These are phyloP conservation scores for Pheucticus melanocephalus DNA, from an alignment of 2,113 vertebrate genomes.

Conservation along the genomic window DNA sequence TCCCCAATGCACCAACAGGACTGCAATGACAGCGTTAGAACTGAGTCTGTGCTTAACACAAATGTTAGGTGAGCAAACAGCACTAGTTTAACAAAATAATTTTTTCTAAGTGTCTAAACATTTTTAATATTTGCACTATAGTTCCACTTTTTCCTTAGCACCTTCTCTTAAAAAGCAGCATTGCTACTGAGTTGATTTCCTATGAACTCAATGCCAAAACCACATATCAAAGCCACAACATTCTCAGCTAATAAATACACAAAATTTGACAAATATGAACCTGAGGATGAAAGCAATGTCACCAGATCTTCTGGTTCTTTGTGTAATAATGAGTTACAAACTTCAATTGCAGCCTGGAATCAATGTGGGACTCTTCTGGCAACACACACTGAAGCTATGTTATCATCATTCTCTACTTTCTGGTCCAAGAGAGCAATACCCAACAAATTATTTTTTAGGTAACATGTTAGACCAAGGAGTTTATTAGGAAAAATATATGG, in stretches of 20 bases:
- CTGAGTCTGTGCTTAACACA: background rate
- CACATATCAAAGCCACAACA: background rate
- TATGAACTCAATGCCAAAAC: background rate
- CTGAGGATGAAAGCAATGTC: background rate
- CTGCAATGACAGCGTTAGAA: background rate
- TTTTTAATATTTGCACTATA: background rate
- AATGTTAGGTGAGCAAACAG: background rate
- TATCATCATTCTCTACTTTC: background rate
- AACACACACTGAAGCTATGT: background rate
- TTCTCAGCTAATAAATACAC: background rate
- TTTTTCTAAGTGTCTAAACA: background rate
- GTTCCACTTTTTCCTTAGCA: background rate
- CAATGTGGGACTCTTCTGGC: background rate
- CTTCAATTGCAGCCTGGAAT: background rate
- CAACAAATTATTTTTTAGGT: conserved; percentile 36
- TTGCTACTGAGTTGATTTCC: background rate
- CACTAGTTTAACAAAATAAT: background rate
- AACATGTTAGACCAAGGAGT: conserved; percentile 28
- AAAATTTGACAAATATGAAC: background rate
- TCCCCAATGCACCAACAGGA: background rate
- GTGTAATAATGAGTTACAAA: background rate
- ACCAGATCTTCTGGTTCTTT: background rate
- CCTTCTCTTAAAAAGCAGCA: background rate
- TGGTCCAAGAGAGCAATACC: background rate
- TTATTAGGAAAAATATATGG: conserved; percentile 50